A percentile compares a stretch with the other conserved stretches of the same genome.
These are phyloP conservation scores for Gambelia wislizenii DNA, from an alignment of 2,797 vertebrate genomes.

Conservation along the genomic window DNA sequence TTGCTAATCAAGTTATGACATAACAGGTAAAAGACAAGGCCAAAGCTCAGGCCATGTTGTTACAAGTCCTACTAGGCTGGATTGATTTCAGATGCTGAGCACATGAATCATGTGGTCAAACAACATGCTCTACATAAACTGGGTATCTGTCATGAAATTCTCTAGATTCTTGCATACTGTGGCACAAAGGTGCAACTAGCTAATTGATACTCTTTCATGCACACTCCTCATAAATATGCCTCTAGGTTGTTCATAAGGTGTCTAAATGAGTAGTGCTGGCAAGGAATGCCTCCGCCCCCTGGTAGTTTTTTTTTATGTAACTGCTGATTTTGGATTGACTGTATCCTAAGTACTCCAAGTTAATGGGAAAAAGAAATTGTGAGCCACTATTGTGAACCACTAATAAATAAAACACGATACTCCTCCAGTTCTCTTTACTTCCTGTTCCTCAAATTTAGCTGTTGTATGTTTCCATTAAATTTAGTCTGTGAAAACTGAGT, in stretches of 20 bases:
- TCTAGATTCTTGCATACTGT: not conserved
- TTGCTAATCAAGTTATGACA: not conserved
- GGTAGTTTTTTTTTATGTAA: not conserved
- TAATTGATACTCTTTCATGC: not conserved
- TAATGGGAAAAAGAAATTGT: slow-evolving; percentile 7
- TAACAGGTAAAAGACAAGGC: slow-evolving; percentile 7
- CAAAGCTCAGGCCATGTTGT: slow-evolving; percentile 1
- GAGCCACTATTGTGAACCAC: not conserved
- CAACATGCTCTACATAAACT: not conserved
- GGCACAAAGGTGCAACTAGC: not conserved
- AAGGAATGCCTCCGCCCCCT: not conserved
- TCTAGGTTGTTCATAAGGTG: not conserved
- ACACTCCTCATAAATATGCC: not conserved
- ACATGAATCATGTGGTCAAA: not conserved
- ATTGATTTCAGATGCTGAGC: slow-evolving; percentile 8
- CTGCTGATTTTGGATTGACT: not conserved
- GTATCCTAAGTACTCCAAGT: not conserved
- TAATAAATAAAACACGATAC: slow-evolving; percentile 3
- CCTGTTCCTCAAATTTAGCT: not conserved
- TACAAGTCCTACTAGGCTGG: not conserved
- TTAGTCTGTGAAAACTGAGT: not conserved
- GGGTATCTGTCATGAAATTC: not conserved
- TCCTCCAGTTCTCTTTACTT: slow-evolving; percentile 4
- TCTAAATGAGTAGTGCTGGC: not conserved
- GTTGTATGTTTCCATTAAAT: not conserved